phyloP scores from a whole-genome alignment of 2,797 vertebrate genomes.

The Gymnothorax javanicus region DNA sequence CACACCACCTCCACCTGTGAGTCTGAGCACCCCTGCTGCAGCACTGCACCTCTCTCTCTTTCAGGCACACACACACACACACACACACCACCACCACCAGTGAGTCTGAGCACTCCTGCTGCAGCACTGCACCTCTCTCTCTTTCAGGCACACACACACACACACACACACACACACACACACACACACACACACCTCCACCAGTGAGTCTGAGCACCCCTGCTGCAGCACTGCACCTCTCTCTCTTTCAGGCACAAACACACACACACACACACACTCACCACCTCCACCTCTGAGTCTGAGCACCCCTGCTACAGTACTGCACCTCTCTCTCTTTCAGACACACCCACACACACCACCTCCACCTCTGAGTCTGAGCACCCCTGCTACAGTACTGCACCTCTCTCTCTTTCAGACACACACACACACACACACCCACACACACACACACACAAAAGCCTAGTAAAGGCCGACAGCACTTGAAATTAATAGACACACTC shows the following conservation, averaged over 20 bases:
- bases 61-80: background rate
- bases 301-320: background rate
- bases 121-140: background rate
- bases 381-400: background rate
- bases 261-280: slow-evolving; percentile 83
- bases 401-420: background rate
- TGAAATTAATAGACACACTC: too few relatives aligned
- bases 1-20: slow-evolving; percentile 91
- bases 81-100: slow-evolving; percentile 90
- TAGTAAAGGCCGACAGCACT: too few relatives aligned
- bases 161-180: too few relatives aligned
- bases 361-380: slow-evolving; percentile 79
- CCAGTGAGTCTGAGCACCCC: slow-evolving; percentile 74
- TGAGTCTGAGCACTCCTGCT: slow-evolving; percentile 60
- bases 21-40: slow-evolving; percentile 39
- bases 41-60: background rate
- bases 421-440: slow-evolving; percentile 65
- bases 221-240: background rate
- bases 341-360: slow-evolving; percentile 76
- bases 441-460: too few relatives aligned
- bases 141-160: background rate
- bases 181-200: too few relatives aligned
- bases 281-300: slow-evolving; percentile 87
- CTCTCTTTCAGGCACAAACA: background rate
- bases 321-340: background rate